A percentile compares a stretch with the other conserved stretches of the same genome.
phyloP scores from a whole-genome alignment of 2,113 vertebrate species.

The Actenoides hombroni region DNA sequence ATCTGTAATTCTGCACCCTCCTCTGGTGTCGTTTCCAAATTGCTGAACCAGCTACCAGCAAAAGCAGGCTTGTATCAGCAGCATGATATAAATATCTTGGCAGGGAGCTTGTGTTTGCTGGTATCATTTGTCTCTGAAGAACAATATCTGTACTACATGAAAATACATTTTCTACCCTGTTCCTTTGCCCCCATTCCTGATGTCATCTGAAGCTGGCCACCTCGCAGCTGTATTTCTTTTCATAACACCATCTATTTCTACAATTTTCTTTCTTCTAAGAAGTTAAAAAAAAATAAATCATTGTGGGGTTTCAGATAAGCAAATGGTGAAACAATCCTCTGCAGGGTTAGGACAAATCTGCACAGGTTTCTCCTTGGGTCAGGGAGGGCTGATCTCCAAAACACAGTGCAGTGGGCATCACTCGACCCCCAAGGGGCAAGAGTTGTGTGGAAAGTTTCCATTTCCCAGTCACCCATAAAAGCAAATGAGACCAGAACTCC shows the following conservation, averaged over 20 bases:
- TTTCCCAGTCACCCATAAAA: rapidly evolving
- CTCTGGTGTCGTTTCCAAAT: not conserved
- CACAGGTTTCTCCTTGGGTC: rapidly evolving
- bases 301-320: not conserved
- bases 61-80: not conserved
- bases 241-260: not conserved
- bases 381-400: rapidly evolving
- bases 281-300: too few relatives aligned
- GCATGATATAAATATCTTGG: not conserved
- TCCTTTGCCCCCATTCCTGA: not conserved
- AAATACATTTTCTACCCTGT: not conserved
- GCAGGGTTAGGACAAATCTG: not conserved
- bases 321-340: not conserved
- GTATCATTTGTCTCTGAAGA: slow-evolving; percentile 34
- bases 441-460: not conserved
- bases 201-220: not conserved
- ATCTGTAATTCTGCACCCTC: slow-evolving; percentile 24
- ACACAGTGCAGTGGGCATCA: rapidly evolving
- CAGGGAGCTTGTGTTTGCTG: not conserved
- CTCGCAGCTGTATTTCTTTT: not conserved
- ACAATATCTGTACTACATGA: slow-evolving; percentile 2
- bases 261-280: not conserved
- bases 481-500: rapidly evolving
- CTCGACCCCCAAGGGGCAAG: rapidly evolving
- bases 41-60: not conserved